These are phyloP conservation scores for Pseudomyrmex concolor DNA, from an alignment of 1,140 invertebrate genomes.

Conservation along the genomic window DNA sequence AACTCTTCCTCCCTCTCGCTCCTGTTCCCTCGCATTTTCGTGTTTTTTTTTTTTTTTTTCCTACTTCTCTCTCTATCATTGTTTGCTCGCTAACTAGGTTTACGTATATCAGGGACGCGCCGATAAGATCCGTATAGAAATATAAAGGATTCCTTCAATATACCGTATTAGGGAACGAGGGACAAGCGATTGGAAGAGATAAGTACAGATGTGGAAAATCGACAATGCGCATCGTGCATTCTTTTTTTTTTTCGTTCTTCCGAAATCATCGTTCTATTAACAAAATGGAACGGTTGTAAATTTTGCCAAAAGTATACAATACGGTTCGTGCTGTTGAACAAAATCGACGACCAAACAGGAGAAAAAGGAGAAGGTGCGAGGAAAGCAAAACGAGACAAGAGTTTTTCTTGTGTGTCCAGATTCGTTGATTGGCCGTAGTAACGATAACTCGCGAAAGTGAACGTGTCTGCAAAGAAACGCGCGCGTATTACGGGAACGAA, in stretches of 20 bases:
- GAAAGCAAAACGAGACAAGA: neutral
- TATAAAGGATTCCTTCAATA: constrained; percentile 54
- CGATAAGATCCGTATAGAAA: constrained; percentile 68
- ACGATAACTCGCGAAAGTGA: constrained; percentile 8
- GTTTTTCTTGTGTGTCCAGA: neutral
- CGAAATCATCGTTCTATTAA: neutral
- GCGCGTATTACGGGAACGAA: constrained; percentile 8
- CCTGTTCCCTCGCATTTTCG: constrained; percentile 12
- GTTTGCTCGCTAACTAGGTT: constrained; percentile 55
- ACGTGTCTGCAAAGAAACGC: neutral
- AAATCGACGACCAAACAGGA: constrained; percentile 13
- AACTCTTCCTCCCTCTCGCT: constrained; percentile 32
- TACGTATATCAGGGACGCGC: constrained; percentile 71
- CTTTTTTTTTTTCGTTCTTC: constrained; percentile 23
- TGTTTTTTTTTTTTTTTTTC: neutral
- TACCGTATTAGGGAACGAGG: constrained; percentile 32
- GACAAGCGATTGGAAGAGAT: constrained; percentile 60
- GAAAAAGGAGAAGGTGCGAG: neutral
- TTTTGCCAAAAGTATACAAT: neutral
- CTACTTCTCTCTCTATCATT: constrained; percentile 36
- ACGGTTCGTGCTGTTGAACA: neutral
- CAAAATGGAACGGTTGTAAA: neutral
- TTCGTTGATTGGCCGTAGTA: neutral
- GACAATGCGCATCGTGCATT: constrained; percentile 6
- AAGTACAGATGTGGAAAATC: constrained; percentile 37